phyloP scores from a whole-genome alignment of 2,113 vertebrate species.

The Speoplatyrhinus poulsoni region DNA sequence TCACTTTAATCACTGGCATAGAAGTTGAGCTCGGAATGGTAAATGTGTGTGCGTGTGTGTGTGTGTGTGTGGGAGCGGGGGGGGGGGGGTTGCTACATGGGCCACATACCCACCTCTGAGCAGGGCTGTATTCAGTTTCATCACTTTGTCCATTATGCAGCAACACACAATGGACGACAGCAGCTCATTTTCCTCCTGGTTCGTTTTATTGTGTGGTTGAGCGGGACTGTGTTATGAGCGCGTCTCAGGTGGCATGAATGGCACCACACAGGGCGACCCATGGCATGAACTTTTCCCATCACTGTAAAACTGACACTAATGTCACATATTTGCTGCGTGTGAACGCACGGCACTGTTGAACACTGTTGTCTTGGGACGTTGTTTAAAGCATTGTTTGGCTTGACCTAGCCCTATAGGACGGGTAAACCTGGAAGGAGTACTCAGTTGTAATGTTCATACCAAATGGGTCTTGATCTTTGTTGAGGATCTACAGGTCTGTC shows the following conservation, averaged over 20 bases:
- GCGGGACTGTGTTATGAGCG: background rate
- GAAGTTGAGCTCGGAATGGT: background rate
- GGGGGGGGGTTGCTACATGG: background rate
- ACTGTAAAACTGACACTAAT: background rate
- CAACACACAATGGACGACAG: slow-evolving; percentile 24
- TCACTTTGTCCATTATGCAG: slow-evolving; percentile 28
- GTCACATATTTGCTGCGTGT: background rate
- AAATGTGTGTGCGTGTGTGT: background rate
- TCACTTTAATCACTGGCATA: slow-evolving; percentile 26
- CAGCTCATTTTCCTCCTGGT: slow-evolving; percentile 16
- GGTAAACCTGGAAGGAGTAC: too few species aligned
- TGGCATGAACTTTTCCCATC: background rate
- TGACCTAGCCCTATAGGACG: too few species aligned
- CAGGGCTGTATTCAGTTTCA: slow-evolving; percentile 25
- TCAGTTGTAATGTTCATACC: too few species aligned
- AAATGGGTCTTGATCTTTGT: too few species aligned
- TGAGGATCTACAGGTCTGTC: too few species aligned
- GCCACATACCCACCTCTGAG: slow-evolving; percentile 13
- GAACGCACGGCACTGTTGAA: background rate
- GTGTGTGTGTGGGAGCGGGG: background rate
- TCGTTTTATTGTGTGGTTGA: slow-evolving; percentile 15
- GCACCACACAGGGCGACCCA: background rate
- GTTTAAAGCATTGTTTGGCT: background rate
- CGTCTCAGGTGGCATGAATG: background rate
- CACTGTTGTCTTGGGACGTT: background rate